phyloP scores from a whole-genome alignment of 2,113 vertebrate genomes.

The Menidia beryllina region DNA sequence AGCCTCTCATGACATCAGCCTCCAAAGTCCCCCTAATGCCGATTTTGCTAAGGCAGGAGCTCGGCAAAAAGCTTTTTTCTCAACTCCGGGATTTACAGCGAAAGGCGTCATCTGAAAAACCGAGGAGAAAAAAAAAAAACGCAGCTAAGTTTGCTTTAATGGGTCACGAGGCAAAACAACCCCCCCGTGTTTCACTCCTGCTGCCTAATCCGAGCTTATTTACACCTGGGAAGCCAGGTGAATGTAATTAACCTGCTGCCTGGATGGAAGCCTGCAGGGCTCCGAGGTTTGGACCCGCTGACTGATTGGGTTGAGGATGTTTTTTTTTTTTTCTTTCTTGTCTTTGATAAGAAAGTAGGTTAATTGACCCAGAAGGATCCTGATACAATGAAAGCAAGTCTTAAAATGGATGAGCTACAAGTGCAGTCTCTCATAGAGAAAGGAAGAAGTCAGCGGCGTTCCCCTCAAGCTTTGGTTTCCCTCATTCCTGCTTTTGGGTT shows the following conservation, averaged over 20 bases:
- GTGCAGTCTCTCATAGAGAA: background rate
- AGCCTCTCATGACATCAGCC: background rate
- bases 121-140: background rate
- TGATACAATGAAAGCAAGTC: no score
- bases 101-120: background rate
- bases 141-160: conserved; percentile 10
- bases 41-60: conserved; percentile 1
- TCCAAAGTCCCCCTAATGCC: background rate
- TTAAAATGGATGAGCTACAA: no score
- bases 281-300: background rate
- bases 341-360: conserved; percentile 49
- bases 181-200: conserved; percentile 10
- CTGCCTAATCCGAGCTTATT: conserved; percentile 41
- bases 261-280: conserved; percentile 38
- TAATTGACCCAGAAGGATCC: conserved; percentile 24
- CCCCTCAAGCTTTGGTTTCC: no score
- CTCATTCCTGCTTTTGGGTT: no score
- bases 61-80: background rate
- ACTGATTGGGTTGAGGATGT: conserved; percentile 4
- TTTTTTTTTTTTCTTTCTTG: background rate
- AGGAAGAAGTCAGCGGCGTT: no score
- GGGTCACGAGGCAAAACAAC: background rate
- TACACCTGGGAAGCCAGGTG: conserved; percentile 52
- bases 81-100: background rate
- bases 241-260: conserved; percentile 71